phyloP scores from a whole-genome alignment of 2,888 invertebrate species.

The Coleophora deauratella region DNA sequence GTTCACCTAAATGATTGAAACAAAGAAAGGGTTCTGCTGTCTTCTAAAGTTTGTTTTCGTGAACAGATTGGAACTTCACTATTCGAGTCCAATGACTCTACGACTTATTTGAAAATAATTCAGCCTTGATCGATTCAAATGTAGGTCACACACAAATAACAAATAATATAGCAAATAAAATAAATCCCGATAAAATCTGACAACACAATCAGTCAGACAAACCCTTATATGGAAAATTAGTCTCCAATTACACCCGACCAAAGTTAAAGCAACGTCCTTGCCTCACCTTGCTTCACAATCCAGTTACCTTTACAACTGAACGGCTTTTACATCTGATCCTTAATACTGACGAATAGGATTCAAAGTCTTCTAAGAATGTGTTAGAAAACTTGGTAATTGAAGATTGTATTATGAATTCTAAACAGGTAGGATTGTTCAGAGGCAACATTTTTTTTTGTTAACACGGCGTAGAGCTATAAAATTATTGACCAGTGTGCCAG shows the following conservation, averaged over 20 bases:
- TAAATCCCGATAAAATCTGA: not conserved
- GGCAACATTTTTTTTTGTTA: no score
- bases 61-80: no score
- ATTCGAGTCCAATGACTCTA: no score
- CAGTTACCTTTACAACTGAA: slow-evolving; percentile 25
- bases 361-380: slow-evolving; percentile 10
- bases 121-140: no score
- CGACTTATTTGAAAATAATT: no score
- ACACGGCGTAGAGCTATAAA: no score
- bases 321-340: slow-evolving; percentile 20
- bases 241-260: slow-evolving; percentile 30
- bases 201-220: not conserved
- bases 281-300: slow-evolving; percentile 48
- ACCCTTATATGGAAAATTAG: not conserved
- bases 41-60: no score
- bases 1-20: slow-evolving; percentile 29
- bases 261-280: slow-evolving; percentile 54
- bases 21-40: slow-evolving; percentile 19
- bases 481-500: no score
- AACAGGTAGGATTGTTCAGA: slow-evolving; percentile 31
- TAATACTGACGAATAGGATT: slow-evolving; percentile 26
- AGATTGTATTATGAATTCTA: slow-evolving; percentile 32
- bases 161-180: not conserved
- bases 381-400: no score
- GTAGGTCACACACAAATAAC: not conserved